A percentile compares a stretch with the other conserved stretches of the same genome.
Evolutionary conservation across 1,140 invertebrate genomes (phyloP).

Genomic region (Manduca sexta): DNA sequence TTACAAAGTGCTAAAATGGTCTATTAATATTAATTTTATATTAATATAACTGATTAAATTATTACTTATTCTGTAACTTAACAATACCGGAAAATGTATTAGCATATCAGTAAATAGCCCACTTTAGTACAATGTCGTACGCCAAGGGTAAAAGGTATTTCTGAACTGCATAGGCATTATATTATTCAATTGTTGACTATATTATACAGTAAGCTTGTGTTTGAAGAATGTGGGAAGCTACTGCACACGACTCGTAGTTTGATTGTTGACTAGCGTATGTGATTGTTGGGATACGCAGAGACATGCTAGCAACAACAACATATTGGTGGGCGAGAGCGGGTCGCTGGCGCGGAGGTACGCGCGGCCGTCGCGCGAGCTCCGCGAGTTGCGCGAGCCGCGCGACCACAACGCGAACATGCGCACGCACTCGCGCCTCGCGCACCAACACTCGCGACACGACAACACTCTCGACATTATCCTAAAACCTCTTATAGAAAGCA

Average conservation of each 20-base stretch:
- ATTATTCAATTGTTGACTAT: neutral
- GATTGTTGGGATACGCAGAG: conserved; percentile 67
- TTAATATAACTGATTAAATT: no score
- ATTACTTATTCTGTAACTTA: no score
- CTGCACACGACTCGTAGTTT: conserved; percentile 50
- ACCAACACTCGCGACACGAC: conserved; percentile 52
- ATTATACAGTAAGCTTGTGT: neutral
- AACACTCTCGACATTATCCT: conserved; percentile 73
- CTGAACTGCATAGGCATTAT: neutral
- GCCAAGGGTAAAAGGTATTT: conserved; percentile 10
- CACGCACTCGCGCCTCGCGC: conserved; percentile 28
- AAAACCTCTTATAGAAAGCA: conserved; percentile 73
- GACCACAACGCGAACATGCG: conserved; percentile 30
- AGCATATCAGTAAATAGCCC: conserved; percentile 6
- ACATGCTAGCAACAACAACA: conserved; percentile 75
- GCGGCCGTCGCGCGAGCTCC: conserved; percentile 43
- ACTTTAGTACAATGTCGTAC: conserved; percentile 22
- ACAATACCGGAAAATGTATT: neutral
- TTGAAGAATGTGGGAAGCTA: conserved; percentile 22
- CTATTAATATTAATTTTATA: neutral
- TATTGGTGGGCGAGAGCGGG: conserved; percentile 65
- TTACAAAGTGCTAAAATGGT: conserved; percentile 30
- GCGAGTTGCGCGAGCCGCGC: conserved; percentile 57
- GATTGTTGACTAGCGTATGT: conserved; percentile 41
- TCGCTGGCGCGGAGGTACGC: conserved; percentile 62